These are phyloP conservation scores for Urocynchramus pylzowi DNA, from an alignment of 2,113 vertebrate genomes.

Conservation along the genomic window DNA sequence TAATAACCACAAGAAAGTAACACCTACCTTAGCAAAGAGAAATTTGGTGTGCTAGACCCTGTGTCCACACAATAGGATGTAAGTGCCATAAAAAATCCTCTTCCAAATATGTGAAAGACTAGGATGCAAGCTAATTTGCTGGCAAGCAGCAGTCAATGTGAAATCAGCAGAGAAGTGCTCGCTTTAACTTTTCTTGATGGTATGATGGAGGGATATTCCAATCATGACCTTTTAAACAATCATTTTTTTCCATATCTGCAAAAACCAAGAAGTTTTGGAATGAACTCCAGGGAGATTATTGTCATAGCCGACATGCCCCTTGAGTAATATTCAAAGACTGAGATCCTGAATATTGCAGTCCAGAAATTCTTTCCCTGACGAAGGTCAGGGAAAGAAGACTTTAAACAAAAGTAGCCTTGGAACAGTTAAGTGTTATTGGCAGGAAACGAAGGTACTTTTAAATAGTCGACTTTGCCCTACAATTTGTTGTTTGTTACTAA, in stretches of 20 bases:
- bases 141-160: background rate
- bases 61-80: background rate
- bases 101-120: constrained; percentile 18
- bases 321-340: background rate
- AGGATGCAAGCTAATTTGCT: background rate
- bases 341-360: background rate
- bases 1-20: background rate
- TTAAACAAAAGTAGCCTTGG: background rate
- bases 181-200: constrained; percentile 9
- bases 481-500: background rate
- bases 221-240: background rate
- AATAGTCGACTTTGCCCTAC: background rate
- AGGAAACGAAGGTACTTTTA: background rate
- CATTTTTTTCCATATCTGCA: background rate
- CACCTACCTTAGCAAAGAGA: background rate
- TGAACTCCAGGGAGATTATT: background rate
- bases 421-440: background rate
- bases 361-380: background rate
- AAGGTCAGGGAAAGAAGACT: background rate
- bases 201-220: background rate
- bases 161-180: background rate
- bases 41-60: background rate
- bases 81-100: constrained; percentile 9
- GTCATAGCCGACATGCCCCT: background rate
- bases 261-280: background rate